phyloP scores from a whole-genome alignment of 2,797 vertebrate genomes.

The Darevskia nairensis region DNA sequence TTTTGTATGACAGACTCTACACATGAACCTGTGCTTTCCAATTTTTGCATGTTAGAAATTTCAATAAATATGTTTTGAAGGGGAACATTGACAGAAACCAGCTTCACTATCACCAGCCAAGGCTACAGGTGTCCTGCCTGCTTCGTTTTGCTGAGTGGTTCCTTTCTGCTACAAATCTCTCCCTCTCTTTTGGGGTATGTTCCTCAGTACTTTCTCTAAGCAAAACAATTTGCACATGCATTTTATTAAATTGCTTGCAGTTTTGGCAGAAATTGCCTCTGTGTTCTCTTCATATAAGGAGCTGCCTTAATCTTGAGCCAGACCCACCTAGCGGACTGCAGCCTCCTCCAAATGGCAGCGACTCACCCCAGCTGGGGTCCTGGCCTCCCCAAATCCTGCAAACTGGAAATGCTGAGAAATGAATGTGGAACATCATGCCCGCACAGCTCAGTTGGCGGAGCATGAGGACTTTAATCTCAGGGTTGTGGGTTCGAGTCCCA shows the following conservation, averaged over 20 bases:
- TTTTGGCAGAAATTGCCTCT: background rate
- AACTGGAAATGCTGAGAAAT: background rate
- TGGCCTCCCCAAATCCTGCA: background rate
- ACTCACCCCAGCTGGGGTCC: too few species aligned
- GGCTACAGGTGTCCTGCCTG: background rate
- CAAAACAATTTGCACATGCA: background rate
- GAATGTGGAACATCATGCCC: too few species aligned
- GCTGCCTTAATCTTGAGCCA: background rate
- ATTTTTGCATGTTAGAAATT: too few species aligned
- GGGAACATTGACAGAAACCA: slow-evolving; percentile 16
- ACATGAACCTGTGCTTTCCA: too few species aligned
- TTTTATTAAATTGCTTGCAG: background rate
- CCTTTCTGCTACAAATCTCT: background rate
- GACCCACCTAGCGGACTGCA: too few species aligned
- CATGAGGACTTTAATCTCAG: too few species aligned
- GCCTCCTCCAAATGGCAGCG: too few species aligned
- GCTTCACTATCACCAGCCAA: background rate
- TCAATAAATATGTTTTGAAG: too few species aligned
- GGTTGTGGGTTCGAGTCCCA: too few species aligned
- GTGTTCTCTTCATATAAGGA: background rate
- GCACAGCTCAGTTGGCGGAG: too few species aligned
- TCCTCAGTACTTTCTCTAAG: background rate
- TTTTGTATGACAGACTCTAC: too few species aligned
- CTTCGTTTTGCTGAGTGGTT: background rate
- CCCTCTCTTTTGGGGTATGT: background rate